Percentiles rank a stretch among this genome's conserved stretches.
phyloP scores from a whole-genome alignment of 1,140 invertebrate genomes.

The Rhagoletis zephyria region DNA sequence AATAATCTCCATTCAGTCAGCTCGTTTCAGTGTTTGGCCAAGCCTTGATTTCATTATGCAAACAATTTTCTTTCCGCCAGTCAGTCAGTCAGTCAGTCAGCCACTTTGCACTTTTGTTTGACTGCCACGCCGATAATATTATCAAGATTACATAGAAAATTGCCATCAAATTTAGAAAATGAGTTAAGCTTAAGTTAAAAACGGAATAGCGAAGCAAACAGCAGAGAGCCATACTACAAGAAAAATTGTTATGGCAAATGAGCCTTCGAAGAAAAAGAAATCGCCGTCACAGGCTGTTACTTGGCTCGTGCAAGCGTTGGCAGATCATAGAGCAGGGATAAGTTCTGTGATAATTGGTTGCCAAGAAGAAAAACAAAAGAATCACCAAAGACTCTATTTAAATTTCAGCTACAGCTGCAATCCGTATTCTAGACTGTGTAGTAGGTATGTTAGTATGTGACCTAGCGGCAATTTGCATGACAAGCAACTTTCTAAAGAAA shows the following conservation, averaged over 20 bases:
- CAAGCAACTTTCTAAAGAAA: slow-evolving; percentile 43
- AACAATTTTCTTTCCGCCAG: background rate
- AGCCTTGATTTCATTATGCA: slow-evolving; percentile 47
- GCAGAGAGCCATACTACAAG: background rate
- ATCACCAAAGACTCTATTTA: background rate
- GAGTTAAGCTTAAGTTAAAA: slow-evolving; percentile 3
- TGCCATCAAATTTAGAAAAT: slow-evolving; percentile 44
- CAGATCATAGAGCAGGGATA: background rate
- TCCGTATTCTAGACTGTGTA: background rate
- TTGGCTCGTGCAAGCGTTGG: background rate
- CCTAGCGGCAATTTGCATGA: slow-evolving; percentile 19
- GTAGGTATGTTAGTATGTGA: background rate
- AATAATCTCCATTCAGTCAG: slow-evolving; percentile 2
- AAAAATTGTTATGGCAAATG: background rate
- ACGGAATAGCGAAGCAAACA: background rate
- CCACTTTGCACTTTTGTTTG: background rate
- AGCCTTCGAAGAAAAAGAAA: background rate
- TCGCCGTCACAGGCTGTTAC: background rate
- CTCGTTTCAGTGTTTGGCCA: slow-evolving; percentile 15
- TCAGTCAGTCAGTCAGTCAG: background rate
- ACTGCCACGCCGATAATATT: background rate
- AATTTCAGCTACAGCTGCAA: background rate
- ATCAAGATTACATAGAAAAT: slow-evolving; percentile 37
- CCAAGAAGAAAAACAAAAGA: background rate
- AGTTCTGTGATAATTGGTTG: slow-evolving; percentile 11